phyloP scores from a whole-genome alignment of 2,797 vertebrate species.

The Hapalemur alaotrensis region DNA sequence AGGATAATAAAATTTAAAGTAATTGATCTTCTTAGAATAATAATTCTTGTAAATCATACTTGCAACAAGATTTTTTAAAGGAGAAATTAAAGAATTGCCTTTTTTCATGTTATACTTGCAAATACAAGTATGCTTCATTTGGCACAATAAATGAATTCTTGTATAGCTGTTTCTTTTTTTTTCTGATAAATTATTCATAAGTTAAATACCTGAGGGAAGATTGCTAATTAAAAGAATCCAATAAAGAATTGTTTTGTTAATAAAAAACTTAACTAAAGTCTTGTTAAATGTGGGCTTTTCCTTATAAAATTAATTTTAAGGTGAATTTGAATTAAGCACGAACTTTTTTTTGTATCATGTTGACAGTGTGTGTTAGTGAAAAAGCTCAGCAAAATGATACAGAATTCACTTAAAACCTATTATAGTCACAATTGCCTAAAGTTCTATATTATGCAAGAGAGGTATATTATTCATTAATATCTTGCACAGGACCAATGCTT shows the following conservation, averaged over 20 bases:
- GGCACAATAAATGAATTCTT: neutral
- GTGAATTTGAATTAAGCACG: neutral
- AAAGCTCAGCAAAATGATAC: neutral
- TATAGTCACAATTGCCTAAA: neutral
- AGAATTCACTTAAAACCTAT: neutral
- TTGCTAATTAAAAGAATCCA: neutral
- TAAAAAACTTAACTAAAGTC: slow-evolving; percentile 7
- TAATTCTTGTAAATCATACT: neutral
- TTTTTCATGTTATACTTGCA: neutral
- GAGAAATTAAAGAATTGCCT: neutral
- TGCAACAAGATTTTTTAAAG: neutral
- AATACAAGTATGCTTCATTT: neutral
- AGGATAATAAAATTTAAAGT: neutral
- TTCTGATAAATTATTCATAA: slow-evolving; percentile 6
- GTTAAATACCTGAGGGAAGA: neutral
- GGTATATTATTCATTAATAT: neutral
- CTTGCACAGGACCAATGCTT: neutral
- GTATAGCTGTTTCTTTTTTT: neutral
- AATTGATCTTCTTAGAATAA: neutral
- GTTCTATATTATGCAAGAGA: neutral
- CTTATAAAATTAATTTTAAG: slow-evolving; percentile 25
- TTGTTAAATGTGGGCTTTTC: neutral
- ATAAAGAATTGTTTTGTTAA: slow-evolving; percentile 9
- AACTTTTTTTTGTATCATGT: neutral
- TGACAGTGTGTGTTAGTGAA: neutral